Percentiles rank a stretch among this genome's conserved stretches.
Evolutionary conservation across 2,113 vertebrate species (phyloP).

Genomic region (Hippocampus zosterae): DNA sequence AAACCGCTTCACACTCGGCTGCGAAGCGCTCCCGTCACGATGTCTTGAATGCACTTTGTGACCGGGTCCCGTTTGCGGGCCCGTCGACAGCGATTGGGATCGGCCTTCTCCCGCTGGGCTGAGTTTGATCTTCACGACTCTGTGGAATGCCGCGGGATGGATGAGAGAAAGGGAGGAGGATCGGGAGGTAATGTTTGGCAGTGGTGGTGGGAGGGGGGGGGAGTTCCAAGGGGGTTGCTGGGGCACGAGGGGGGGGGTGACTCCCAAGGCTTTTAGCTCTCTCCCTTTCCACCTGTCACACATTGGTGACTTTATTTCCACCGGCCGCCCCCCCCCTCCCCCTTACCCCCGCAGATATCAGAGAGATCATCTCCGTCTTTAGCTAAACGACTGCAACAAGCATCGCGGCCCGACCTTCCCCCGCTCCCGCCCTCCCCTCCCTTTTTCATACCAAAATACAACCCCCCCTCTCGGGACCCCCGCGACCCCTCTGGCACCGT

Average conservation of each 20-base stretch:
- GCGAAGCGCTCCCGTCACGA: too few relatives aligned
- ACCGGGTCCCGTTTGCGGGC: too few relatives aligned
- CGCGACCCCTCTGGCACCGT: slow-evolving; percentile 43
- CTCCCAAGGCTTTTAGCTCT: slow-evolving; percentile 57
- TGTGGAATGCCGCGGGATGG: not conserved
- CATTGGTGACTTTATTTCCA: slow-evolving; percentile 63
- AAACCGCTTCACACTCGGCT: too few relatives aligned
- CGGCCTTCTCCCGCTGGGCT: not conserved
- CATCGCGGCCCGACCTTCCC: slow-evolving; percentile 49
- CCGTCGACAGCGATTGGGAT: too few relatives aligned
- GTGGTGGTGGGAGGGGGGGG: not conserved
- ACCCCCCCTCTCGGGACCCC: slow-evolving; percentile 38
- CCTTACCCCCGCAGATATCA: slow-evolving; percentile 42
- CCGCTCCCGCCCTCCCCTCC: too few relatives aligned
- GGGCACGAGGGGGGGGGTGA: not conserved
- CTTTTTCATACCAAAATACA: too few relatives aligned
- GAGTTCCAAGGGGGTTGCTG: not conserved
- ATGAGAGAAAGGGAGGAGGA: not conserved
- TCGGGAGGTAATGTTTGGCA: slow-evolving; percentile 12
- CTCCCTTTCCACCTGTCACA: slow-evolving; percentile 65
- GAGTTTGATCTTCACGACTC: not conserved
- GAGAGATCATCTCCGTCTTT: slow-evolving; percentile 55
- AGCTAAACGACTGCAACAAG: slow-evolving; percentile 74
- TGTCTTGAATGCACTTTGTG: too few relatives aligned
- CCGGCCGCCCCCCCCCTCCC: slow-evolving; percentile 29